Conservation (phyloP, 2,113 vertebrate species). For the Bungarus multicinctus region DNA sequence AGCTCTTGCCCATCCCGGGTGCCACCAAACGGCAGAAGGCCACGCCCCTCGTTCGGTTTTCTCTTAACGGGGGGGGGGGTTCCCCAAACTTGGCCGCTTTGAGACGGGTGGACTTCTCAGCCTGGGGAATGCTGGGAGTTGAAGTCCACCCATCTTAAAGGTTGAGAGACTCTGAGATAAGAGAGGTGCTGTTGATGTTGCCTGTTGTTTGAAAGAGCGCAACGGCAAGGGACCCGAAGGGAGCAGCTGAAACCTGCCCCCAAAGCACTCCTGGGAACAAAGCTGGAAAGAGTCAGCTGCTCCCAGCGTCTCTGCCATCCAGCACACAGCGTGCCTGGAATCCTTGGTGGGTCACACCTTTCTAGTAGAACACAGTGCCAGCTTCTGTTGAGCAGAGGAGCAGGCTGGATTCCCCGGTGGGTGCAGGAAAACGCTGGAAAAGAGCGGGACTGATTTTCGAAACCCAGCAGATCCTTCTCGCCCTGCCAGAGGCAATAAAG, state of each 20-base stretch:
- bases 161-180: neutral
- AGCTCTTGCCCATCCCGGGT: too few species aligned
- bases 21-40: too few species aligned
- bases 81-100: neutral
- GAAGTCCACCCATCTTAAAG: neutral
- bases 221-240: neutral
- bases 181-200: neutral
- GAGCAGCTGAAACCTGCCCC: neutral
- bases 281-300: neutral
- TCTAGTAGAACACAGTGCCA: conserved; percentile 1
- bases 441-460: neutral
- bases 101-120: neutral
- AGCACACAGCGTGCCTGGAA: neutral
- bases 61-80: neutral
- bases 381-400: neutral
- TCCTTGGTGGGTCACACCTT: fast-evolving
- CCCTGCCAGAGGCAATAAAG: neutral
- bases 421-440: neutral
- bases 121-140: neutral
- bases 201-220: neutral
- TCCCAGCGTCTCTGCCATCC: fast-evolving
- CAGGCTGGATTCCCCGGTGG: neutral
- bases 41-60: neutral
- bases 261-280: neutral
- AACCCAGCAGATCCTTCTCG: neutral